Percentiles rank a stretch among this genome's conserved stretches.
Evolutionary conservation across 2,113 vertebrate species (phyloP).

Genomic region (Eira barbara): DNA sequence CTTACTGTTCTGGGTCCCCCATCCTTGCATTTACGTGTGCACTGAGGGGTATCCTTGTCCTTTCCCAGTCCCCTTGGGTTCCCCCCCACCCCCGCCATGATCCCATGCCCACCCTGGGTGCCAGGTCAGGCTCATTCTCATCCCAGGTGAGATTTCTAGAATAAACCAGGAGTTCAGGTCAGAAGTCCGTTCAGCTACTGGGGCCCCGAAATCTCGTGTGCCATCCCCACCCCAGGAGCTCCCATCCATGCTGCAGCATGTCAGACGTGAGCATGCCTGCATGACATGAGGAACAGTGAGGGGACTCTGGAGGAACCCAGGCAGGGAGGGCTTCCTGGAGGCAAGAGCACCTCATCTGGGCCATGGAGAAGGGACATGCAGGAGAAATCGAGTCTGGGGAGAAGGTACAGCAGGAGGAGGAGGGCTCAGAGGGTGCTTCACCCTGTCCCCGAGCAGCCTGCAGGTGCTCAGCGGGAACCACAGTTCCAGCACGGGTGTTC

Average conservation of each 20-base stretch:
- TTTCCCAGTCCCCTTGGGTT: accelerated
- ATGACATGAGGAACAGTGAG: accelerated
- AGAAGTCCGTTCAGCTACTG: background rate
- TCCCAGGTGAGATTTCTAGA: background rate
- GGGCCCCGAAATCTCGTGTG: accelerated
- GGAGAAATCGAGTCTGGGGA: background rate
- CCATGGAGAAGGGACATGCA: accelerated
- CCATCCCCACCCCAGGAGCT: background rate
- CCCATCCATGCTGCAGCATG: accelerated
- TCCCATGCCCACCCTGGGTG: background rate
- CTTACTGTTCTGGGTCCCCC: background rate
- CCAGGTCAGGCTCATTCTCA: background rate
- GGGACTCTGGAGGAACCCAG: accelerated
- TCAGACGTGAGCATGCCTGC: background rate
- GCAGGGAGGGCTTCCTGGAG: background rate
- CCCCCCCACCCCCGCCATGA: accelerated
- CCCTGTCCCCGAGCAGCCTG: too few species aligned
- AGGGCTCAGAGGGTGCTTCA: background rate
- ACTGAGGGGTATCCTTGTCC: background rate
- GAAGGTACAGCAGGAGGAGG: accelerated
- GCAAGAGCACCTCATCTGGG: accelerated
- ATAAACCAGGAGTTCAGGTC: too few species aligned
- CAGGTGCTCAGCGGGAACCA: background rate
- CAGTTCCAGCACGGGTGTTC: accelerated
- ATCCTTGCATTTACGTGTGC: accelerated